Evolutionary conservation across 1,140 invertebrate genomes (phyloP).

Genomic region (Coelopa frigida): DNA sequence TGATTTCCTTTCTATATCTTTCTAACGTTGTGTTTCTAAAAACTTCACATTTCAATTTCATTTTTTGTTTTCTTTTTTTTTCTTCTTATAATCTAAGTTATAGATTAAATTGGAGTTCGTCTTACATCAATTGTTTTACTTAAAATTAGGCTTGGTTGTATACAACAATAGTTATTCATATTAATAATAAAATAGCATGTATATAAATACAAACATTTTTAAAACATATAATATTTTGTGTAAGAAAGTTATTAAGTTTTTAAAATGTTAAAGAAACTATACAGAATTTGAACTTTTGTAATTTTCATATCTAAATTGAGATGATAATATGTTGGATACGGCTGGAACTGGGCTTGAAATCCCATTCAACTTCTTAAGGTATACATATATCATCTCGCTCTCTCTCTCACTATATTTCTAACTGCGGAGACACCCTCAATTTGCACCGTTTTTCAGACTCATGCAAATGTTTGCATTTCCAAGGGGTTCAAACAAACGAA

Average conservation of each 20-base stretch:
- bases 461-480: no score
- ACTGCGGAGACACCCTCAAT: background rate
- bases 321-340: background rate
- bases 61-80: no score
- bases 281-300: constrained; percentile 17
- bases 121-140: no score
- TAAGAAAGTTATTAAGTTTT: constrained; percentile 11
- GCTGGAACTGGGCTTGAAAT: background rate
- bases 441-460: background rate
- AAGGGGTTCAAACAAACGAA: background rate
- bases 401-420: background rate
- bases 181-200: no score
- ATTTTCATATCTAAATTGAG: background rate
- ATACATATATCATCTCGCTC: background rate
- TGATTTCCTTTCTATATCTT: no score
- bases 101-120: no score
- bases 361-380: background rate
- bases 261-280: constrained; percentile 15
- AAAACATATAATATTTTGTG: background rate
- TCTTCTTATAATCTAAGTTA: no score
- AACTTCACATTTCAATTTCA: no score
- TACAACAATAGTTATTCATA: no score
- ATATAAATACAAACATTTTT: constrained; percentile 9
- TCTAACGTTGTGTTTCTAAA: no score
- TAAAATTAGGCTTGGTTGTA: no score